Conservation (phyloP, 2,797 vertebrate genomes). For the Ceyx erithaca region DNA sequence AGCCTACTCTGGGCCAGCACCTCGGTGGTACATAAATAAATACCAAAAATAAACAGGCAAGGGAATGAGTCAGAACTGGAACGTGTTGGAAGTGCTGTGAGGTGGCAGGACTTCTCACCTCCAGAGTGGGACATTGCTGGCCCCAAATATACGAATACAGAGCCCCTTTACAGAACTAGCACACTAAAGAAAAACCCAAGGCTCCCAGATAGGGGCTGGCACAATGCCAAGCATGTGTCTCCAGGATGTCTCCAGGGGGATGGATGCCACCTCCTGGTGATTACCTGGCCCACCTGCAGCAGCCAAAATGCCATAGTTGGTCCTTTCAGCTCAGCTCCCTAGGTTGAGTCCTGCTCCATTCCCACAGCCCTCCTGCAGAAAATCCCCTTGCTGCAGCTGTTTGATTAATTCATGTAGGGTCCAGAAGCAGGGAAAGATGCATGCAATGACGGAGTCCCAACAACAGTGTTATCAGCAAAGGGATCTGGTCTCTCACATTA, state of each 20-base stretch:
- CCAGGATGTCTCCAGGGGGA: not conserved
- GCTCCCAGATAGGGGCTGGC: not conserved
- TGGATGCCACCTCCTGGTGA: not conserved
- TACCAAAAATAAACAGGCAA: constrained; percentile 8
- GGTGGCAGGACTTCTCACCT: not conserved
- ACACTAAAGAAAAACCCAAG: fast-evolving
- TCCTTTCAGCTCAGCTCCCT: not conserved
- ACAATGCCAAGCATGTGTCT: fast-evolving
- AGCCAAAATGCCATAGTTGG: not conserved
- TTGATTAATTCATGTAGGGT: not conserved
- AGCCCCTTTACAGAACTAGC: not conserved
- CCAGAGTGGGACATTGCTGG: not conserved
- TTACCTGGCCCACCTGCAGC: not conserved
- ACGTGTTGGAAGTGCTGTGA: not conserved
- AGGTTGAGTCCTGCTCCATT: not conserved
- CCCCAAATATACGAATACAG: not conserved
- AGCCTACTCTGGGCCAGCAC: not conserved
- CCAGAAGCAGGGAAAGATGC: not conserved
- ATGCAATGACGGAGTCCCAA: not conserved
- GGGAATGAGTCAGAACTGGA: not conserved
- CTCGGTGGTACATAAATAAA: not conserved
- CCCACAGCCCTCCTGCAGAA: not conserved
- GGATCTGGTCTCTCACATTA: not conserved
- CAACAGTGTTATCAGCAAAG: not conserved
- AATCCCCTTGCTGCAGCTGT: not conserved